phyloP scores from a whole-genome alignment of 2,888 invertebrate species.

The Sialis lutaria region DNA sequence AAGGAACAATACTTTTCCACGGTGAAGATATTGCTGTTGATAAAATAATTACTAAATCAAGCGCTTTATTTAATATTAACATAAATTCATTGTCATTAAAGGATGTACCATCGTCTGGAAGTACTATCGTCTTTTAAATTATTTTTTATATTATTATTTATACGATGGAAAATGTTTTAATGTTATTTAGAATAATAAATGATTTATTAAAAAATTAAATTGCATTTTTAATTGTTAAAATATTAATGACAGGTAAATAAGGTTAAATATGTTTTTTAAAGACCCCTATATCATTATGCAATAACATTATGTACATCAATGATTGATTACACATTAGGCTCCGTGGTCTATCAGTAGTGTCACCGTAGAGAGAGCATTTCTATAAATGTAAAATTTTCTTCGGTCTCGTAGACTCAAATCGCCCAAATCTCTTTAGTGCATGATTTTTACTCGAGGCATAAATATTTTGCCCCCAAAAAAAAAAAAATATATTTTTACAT shows the following conservation, averaged over 20 bases:
- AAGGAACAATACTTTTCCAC: slow-evolving; percentile 3
- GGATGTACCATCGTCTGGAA: neutral
- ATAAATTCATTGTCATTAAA: neutral
- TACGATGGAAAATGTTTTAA: slow-evolving; percentile 12
- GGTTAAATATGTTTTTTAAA: neutral
- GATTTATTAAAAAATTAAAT: neutral
- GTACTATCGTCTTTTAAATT: slow-evolving; percentile 7
- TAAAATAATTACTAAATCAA: neutral
- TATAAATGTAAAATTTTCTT: no score
- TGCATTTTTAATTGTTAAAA: neutral
- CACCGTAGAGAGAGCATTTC: no score
- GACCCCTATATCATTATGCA: no score
- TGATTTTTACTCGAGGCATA: no score
- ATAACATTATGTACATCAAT: no score
- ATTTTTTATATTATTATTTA: slow-evolving; percentile 11
- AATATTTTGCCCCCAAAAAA: no score
- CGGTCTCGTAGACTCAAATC: no score
- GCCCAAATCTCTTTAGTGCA: no score
- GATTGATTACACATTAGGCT: no score
- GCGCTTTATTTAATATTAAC: neutral
- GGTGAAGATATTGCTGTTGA: neutral
- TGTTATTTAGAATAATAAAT: no score
- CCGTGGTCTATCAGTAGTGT: no score
- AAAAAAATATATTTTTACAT: no score
- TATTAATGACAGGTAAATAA: neutral